phyloP scores from a whole-genome alignment of 2,888 invertebrate species.

The Clivina fossor region DNA sequence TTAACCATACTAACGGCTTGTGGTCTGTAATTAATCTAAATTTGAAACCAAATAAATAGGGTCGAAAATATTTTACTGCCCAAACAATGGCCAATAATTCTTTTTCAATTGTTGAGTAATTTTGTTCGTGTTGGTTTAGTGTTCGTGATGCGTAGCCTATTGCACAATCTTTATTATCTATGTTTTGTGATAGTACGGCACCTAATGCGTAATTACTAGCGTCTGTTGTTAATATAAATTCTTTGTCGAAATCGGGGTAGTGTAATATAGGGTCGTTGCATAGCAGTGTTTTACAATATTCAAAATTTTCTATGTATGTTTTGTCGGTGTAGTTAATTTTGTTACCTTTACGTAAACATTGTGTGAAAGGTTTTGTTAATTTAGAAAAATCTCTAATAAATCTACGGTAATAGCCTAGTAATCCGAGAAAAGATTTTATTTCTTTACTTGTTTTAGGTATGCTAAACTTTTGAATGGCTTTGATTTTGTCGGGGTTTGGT shows the following conservation, averaged over 20 bases:
- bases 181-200: slow-evolving; percentile 41
- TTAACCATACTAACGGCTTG: slow-evolving; percentile 45
- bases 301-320: slow-evolving; percentile 30
- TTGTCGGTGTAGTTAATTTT: slow-evolving; percentile 29
- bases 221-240: slow-evolving; percentile 44
- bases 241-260: slow-evolving; percentile 44
- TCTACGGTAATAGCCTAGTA: slow-evolving; percentile 38
- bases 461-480: slow-evolving; percentile 39
- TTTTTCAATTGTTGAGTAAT: slow-evolving; percentile 37
- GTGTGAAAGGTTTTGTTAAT: no score
- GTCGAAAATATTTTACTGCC: slow-evolving; percentile 39
- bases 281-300: slow-evolving; percentile 35
- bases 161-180: slow-evolving; percentile 4
- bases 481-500: slow-evolving; percentile 45
- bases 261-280: slow-evolving; percentile 38
- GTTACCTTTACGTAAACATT: slow-evolving; percentile 36
- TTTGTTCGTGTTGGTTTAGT: slow-evolving; percentile 36
- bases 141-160: slow-evolving; percentile 37
- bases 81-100: slow-evolving; percentile 41
- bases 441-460: slow-evolving; percentile 41
- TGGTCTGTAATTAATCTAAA: slow-evolving; percentile 50
- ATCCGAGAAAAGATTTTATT: slow-evolving; percentile 42
- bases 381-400: no score
- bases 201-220: slow-evolving; percentile 42
- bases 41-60: slow-evolving; percentile 41